phyloP scores from a whole-genome alignment of 1,140 invertebrate genomes.

The Idris sp. region DNA sequence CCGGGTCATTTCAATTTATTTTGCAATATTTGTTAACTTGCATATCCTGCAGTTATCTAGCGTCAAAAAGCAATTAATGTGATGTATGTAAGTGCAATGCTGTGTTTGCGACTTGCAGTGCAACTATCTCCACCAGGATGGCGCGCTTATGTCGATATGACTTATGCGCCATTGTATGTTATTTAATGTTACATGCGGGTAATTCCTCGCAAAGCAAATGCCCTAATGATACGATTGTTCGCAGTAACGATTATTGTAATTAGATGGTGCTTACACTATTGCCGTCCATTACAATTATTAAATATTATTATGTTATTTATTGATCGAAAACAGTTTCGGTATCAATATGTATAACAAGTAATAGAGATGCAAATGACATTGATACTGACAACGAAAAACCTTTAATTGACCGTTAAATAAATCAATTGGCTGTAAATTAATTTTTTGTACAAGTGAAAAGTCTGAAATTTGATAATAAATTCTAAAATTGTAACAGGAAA shows the following conservation, averaged over 20 bases:
- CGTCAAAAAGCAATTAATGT: conserved; percentile 65
- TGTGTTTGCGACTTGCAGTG: conserved; percentile 45
- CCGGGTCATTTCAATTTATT: conserved; percentile 59
- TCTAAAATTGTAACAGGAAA: no score
- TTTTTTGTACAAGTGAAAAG: no score
- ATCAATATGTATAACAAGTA: no score
- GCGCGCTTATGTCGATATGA: conserved; percentile 52
- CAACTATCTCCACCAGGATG: conserved; percentile 40
- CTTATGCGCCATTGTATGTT: conserved; percentile 52
- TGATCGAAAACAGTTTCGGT: no score
- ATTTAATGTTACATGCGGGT: conserved; percentile 55
- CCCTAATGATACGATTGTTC: conserved; percentile 44
- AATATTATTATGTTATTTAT: conserved; percentile 23
- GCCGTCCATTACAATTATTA: conserved; percentile 26
- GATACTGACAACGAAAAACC: no score
- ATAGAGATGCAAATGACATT: no score
- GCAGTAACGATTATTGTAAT: conserved; percentile 33
- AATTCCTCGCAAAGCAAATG: conserved; percentile 48
- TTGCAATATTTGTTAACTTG: conserved; percentile 61
- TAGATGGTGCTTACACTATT: conserved; percentile 21
- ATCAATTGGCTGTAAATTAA: no score
- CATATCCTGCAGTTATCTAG: conserved; percentile 56
- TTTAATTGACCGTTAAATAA: no score
- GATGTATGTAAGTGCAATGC: conserved; percentile 62
- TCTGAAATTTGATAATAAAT: no score